phyloP scores from a whole-genome alignment of 2,888 invertebrate genomes.

The Conchocele bisecta region DNA sequence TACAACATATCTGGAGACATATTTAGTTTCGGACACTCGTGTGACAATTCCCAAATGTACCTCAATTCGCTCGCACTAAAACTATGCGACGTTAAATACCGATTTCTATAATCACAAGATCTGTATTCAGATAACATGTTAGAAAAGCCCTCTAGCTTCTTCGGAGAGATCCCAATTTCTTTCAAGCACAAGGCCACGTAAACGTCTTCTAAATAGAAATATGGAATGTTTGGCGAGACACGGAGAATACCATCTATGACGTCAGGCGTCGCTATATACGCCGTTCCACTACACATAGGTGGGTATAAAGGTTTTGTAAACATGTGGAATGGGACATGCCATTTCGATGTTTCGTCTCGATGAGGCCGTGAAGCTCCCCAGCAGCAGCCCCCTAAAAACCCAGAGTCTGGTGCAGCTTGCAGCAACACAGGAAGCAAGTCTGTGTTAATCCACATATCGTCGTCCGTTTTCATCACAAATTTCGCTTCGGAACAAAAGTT shows the following conservation, averaged over 20 bases:
- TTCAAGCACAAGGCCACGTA: slow-evolving; percentile 70
- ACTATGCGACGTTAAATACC: slow-evolving; percentile 67
- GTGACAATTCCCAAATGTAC: slow-evolving; percentile 51
- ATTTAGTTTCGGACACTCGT: slow-evolving; percentile 40
- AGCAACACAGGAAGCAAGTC: slow-evolving; percentile 64
- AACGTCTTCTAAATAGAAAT: slow-evolving; percentile 75
- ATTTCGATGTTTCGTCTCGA: slow-evolving; percentile 65
- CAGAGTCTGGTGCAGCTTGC: slow-evolving; percentile 48
- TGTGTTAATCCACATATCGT: slow-evolving; percentile 72
- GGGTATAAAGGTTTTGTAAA: slow-evolving; percentile 59
- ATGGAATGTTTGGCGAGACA: slow-evolving; percentile 66
- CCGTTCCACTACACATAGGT: slow-evolving; percentile 73
- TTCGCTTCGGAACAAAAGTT: slow-evolving; percentile 58
- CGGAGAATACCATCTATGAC: slow-evolving; percentile 53
- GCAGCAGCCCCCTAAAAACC: slow-evolving; percentile 69
- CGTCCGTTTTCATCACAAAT: slow-evolving; percentile 78
- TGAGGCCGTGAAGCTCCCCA: slow-evolving; percentile 69
- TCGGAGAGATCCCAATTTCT: slow-evolving; percentile 55
- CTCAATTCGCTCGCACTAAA: slow-evolving; percentile 32
- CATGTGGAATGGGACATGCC: slow-evolving; percentile 67
- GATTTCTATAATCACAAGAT: slow-evolving; percentile 61
- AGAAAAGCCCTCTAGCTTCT: slow-evolving; percentile 61
- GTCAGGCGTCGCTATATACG: slow-evolving; percentile 68
- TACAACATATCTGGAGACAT: slow-evolving; percentile 37
- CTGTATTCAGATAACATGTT: slow-evolving; percentile 58